Evolutionary conservation across 2,113 vertebrate species (phyloP), one percentile per base, ranked within the genome.

Genomic region (Cyprinus carpio): DNA sequence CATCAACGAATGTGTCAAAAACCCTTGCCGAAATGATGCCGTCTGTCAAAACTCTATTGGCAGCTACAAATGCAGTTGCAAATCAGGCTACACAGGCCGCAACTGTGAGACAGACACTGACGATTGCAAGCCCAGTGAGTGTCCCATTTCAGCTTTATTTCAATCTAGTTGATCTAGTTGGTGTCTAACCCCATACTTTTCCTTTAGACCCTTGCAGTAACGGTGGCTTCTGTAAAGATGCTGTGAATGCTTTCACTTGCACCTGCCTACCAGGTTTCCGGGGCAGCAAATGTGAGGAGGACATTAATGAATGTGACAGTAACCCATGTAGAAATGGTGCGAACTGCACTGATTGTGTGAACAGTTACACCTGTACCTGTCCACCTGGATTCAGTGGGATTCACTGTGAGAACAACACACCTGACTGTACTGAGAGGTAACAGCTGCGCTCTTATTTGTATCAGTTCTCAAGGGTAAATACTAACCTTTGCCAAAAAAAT

Each of bases 351-450:
- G 97, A 99, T 94, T 99, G 97, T 0, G 98, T 99, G 83, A 96
- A 98, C 94, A 97, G 98, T 93, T 99, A 99, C 92, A 99, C 97
- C 1, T 99, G 98, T 86, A 98, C 97, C 79, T 99, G 98, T 87
- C 96, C 96, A 0, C 76, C 94, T 0, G 98, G 98, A 85, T 99
- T 99, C 93, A 97, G 97, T 0, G 98, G 98, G 8, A 99, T 99
- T 91, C 97, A 99, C 92, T 99, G 98, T 0, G 98, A 99, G 93
- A 96, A 97, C 84, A 98, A 99, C 93, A 97, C 96, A 0, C 98
- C 97, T 0, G 98, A 99, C 96, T 99, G 98, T 94, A 99, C 98
- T 0, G 98, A 99, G 93, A 99, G 98, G 98, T 98, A 93, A 1
- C n/a, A 2, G 18, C 13, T 12, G 8, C 1, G 54, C 15, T 23